phyloP scores from a whole-genome alignment of 2,797 vertebrate genomes.

The Anolis apletophallus region DNA sequence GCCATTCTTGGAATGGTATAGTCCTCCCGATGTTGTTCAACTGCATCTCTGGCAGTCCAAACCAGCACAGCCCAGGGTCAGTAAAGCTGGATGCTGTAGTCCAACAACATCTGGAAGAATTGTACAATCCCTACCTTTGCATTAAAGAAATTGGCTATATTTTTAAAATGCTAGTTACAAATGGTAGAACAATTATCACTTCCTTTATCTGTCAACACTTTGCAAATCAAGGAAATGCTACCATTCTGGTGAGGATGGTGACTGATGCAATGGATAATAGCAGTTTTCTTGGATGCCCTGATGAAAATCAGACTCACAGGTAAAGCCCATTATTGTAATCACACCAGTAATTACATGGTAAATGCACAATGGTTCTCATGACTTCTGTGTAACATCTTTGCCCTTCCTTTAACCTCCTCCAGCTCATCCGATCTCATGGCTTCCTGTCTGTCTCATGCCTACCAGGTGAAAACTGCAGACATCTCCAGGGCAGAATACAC shows the following conservation, averaged over 20 bases:
- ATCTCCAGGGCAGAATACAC: background rate
- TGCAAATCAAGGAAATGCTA: background rate
- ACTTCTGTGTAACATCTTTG: background rate
- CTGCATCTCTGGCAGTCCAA: too few species aligned
- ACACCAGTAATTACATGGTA: background rate
- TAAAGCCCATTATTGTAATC: background rate
- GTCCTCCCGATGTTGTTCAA: too few species aligned
- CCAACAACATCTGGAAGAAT: too few species aligned
- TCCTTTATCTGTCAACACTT: background rate
- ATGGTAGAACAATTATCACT: background rate
- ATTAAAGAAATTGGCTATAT: background rate
- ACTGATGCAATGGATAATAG: background rate
- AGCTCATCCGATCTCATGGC: conserved; percentile 28
- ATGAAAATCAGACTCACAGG: background rate
- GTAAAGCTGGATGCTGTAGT: too few species aligned
- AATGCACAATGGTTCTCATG: background rate
- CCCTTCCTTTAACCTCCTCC: conserved; percentile 23
- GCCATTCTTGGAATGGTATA: background rate
- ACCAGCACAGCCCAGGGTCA: too few species aligned
- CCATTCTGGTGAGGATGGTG: background rate
- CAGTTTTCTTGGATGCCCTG: background rate
- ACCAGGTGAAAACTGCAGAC: conserved; percentile 7
- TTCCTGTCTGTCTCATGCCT: conserved; percentile 29
- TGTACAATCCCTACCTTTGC: background rate
- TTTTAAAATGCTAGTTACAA: background rate